Conservation (phyloP, 1,140 invertebrate species). For the Lithobius niger region DNA sequence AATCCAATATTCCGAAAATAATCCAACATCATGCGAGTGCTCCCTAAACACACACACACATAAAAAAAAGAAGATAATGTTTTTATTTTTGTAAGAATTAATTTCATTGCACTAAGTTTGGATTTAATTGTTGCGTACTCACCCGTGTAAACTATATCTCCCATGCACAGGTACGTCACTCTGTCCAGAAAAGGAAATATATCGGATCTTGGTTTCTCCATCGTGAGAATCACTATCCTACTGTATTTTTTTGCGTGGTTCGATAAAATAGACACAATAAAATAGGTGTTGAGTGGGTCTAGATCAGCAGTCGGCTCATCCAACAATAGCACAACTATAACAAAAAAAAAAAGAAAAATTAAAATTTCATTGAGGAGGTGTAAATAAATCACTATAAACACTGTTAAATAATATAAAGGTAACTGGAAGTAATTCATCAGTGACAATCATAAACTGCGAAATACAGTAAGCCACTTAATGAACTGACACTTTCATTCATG, state of each 20-base stretch:
- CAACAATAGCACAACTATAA: slow-evolving; percentile 57
- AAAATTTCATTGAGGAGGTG: background rate
- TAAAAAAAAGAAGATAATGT: background rate
- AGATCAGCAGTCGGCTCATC: slow-evolving; percentile 84
- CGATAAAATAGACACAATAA: slow-evolving; percentile 80
- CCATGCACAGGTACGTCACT: slow-evolving; percentile 68
- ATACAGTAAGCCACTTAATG: background rate
- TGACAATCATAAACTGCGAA: too few relatives aligned
- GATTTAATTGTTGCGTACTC: background rate
- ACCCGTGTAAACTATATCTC: slow-evolving; percentile 80
- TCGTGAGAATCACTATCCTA: slow-evolving; percentile 71
- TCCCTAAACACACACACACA: slow-evolving; percentile 23
- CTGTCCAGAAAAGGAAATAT: slow-evolving; percentile 78
- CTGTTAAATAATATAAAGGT: too few relatives aligned
- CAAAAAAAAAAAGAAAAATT: background rate
- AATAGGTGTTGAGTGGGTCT: slow-evolving; percentile 79
- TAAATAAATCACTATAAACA: too few relatives aligned
- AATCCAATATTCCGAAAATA: slow-evolving; percentile 82
- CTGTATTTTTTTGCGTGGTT: slow-evolving; percentile 83
- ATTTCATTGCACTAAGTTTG: background rate
- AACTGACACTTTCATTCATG: background rate
- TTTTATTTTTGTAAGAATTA: background rate
- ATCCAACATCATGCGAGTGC: slow-evolving; percentile 73
- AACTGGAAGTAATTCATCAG: too few relatives aligned
- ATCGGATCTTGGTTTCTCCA: slow-evolving; percentile 85